These are phyloP conservation scores for Galerucella pusilla DNA, from an alignment of 2,888 invertebrate genomes.

Conservation along the genomic window DNA sequence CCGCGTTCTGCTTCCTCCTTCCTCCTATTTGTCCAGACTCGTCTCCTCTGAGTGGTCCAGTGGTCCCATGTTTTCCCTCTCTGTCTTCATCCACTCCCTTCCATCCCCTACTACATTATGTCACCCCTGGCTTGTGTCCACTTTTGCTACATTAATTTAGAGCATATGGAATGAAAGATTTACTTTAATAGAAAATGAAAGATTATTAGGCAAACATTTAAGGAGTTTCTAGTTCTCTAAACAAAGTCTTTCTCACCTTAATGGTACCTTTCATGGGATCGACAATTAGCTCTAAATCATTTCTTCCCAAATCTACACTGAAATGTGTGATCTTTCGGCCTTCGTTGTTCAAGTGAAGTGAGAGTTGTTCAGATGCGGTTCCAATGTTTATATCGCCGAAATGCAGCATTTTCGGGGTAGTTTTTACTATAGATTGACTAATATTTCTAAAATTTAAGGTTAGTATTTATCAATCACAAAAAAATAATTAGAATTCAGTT, in stretches of 20 bases:
- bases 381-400: conserved; percentile 65
- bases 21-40: no score
- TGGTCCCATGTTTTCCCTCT: no score
- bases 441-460: conserved; percentile 39
- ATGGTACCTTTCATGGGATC: conserved; percentile 62
- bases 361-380: conserved; percentile 59
- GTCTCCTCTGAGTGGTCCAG: no score
- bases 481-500: no score
- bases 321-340: conserved; percentile 63
- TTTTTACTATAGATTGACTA: conserved; percentile 53
- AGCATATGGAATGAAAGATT: no score
- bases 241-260: conserved; percentile 43
- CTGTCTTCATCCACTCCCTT: no score
- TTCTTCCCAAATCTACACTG: conserved; percentile 63
- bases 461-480: no score
- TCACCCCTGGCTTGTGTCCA: no score
- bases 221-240: neutral
- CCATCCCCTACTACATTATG: no score
- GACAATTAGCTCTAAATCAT: conserved; percentile 61
- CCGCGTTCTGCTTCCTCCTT: no score
- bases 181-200: neutral
- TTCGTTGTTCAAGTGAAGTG: conserved; percentile 60
- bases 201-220: neutral
- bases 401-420: conserved; percentile 56
- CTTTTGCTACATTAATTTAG: no score